Percentiles rank a stretch among this genome's conserved stretches.
Conservation (phyloP, 2,797 vertebrate genomes). For the Cryptoblepharus egeriae region DNA sequence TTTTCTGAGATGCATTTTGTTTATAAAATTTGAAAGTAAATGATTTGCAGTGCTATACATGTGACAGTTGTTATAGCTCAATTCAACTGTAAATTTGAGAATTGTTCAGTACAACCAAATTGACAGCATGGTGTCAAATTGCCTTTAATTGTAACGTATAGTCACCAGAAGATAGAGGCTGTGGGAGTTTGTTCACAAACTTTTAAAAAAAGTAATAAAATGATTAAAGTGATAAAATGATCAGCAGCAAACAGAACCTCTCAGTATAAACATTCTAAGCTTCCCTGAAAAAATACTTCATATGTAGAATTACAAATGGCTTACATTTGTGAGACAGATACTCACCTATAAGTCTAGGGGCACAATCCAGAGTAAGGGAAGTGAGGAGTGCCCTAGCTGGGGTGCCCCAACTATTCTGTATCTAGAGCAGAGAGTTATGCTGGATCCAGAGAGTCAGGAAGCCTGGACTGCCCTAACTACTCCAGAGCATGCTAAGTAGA, state of each 20-base stretch:
- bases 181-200: slow-evolving; percentile 5
- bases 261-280: not conserved
- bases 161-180: not conserved
- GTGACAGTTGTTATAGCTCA: slow-evolving; percentile 21
- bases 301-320: slow-evolving; percentile 4
- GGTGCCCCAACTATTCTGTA: too few relatives aligned
- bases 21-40: slow-evolving; percentile 30
- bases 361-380: too few relatives aligned
- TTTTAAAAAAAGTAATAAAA: too few relatives aligned
- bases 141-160: slow-evolving; percentile 37
- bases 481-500: too few relatives aligned
- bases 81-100: slow-evolving; percentile 28
- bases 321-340: slow-evolving; percentile 32
- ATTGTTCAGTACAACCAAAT: slow-evolving; percentile 14
- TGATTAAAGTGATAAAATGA: too few relatives aligned
- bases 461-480: too few relatives aligned
- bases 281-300: slow-evolving; percentile 7
- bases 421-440: too few relatives aligned
- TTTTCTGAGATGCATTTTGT: slow-evolving; percentile 31
- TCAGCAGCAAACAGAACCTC: slow-evolving; percentile 13
- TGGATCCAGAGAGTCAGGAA: too few relatives aligned
- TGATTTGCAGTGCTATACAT: slow-evolving; percentile 17
- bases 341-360: too few relatives aligned
- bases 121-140: slow-evolving; percentile 25
- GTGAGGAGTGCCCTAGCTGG: too few relatives aligned